Percentiles rank a stretch among this genome's conserved stretches.
Evolutionary conservation across 2,888 invertebrate genomes (phyloP).

Genomic region (Drosophila mettleri): DNA sequence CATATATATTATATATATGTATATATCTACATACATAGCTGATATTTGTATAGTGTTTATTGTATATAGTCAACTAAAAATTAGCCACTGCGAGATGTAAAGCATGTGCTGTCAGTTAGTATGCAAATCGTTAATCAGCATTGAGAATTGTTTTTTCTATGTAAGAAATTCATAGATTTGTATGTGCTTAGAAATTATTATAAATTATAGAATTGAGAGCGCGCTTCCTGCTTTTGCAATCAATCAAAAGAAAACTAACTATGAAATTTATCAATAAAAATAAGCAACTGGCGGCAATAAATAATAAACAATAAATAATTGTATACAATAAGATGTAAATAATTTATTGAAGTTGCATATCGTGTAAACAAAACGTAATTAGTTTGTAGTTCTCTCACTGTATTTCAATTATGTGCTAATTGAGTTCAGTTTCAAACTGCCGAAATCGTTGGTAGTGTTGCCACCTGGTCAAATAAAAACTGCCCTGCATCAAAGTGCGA

Average conservation of each 20-base stretch:
- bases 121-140: conserved; percentile 31
- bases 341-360: conserved; percentile 2
- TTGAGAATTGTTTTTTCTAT: conserved; percentile 15
- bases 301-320: not conserved
- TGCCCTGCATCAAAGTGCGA: not conserved
- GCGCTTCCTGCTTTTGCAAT: conserved; percentile 4
- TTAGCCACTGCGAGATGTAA: conserved; percentile 34
- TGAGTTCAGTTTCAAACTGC: not conserved
- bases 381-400: not conserved
- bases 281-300: not conserved
- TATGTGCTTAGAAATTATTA: conserved; percentile 8
- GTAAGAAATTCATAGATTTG: conserved; percentile 15
- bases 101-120: conserved; percentile 31
- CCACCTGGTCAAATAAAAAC: not conserved
- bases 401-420: not conserved
- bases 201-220: conserved; percentile 6
- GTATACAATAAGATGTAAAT: not conserved
- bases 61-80: conserved; percentile 13
- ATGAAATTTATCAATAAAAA: not conserved
- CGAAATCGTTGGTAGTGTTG: conserved; percentile 2
- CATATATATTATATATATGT: conserved; percentile 25
- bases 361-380: not conserved
- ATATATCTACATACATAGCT: no score
- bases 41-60: not conserved
- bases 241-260: conserved; percentile 1